A percentile compares a stretch with the other conserved stretches of the same genome.
These are phyloP conservation scores for Ptyas mucosa DNA, from an alignment of 2,113 vertebrate species.

Conservation along the genomic window DNA sequence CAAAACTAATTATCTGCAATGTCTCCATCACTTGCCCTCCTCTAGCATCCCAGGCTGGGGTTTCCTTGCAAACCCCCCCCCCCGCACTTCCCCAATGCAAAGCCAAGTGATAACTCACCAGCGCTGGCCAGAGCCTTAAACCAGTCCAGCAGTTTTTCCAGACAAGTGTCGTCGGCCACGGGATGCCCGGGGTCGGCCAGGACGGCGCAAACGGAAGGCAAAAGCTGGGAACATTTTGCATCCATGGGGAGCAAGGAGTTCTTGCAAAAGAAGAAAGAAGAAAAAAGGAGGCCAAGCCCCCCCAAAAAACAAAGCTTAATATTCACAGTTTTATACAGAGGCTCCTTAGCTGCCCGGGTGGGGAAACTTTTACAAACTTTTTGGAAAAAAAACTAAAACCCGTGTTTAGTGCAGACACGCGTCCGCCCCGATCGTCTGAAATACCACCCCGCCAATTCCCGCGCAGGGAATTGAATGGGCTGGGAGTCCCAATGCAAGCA, in stretches of 20 bases:
- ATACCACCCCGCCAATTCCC: not conserved
- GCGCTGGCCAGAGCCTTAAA: conserved; percentile 66
- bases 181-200: conserved; percentile 73
- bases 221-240: conserved; percentile 73
- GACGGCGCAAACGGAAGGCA: conserved; percentile 80
- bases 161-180: conserved; percentile 84
- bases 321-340: not conserved
- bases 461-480: not conserved
- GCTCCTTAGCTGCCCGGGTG: not conserved
- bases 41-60: not conserved
- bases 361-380: too few relatives aligned
- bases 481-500: not conserved
- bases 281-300: not conserved
- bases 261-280: not conserved
- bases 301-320: not conserved
- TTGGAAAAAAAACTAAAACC: too few relatives aligned
- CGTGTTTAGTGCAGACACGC: not conserved
- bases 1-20: not conserved
- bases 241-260: conserved; percentile 68
- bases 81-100: accelerated
- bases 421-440: not conserved
- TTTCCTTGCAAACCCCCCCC: not conserved
- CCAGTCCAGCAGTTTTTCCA: conserved; percentile 94
- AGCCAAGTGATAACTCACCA: conserved; percentile 49
- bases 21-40: not conserved